Evolutionary conservation across 2,888 invertebrate genomes (phyloP), one percentile per base, ranked within the genome.

Genomic region (Melipona bicolor): DNA sequence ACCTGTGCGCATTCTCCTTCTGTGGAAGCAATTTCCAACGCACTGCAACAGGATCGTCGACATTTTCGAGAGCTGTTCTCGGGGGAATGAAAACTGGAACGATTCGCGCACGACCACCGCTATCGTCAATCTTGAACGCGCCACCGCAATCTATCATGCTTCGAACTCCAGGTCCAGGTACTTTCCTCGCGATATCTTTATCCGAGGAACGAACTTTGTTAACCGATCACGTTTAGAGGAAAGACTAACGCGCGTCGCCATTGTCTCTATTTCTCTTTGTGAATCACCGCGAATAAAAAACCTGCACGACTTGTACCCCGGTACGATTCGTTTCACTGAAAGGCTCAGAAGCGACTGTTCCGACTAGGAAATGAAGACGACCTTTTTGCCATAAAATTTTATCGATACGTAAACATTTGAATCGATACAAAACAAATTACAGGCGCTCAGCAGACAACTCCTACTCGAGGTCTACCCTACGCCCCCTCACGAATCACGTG

Each of bases 11-110:
- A 27, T 64, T 81, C 81, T 73, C 76, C 76, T 86, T 77, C 90
- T 87, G 59, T 90, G 89, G 78, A 92, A 91, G 78, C 92, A 92
- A 62, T 87, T 83, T 24, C 88, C 90, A 54, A 92, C 88, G 73
- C 89, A 90, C 83, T 87, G 90, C 75, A 91, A 86, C 73, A 92
- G 86, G 82, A 86, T 91, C 79, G 87, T 83, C 86, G 91, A 87
- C 90, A 92, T 92, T 84, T 87, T 83, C 73, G 87, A 77, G 79
- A 78, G 65, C 70, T 32, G 70, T 32, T 76, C 84, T 69, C 77
- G 67, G 19, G 74, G 79, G 80, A 82, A 52, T 43, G 79, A 72
- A 78, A 85, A 79, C 82, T 76, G 86, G 73, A 77, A 84, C 87
- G 87, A 81, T 78, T 80, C 78, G 77, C 32, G 56, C 56, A 59